Evolutionary conservation across 2,888 invertebrate genomes (phyloP).

Genomic region (Acanthosoma haemorrhoidale): DNA sequence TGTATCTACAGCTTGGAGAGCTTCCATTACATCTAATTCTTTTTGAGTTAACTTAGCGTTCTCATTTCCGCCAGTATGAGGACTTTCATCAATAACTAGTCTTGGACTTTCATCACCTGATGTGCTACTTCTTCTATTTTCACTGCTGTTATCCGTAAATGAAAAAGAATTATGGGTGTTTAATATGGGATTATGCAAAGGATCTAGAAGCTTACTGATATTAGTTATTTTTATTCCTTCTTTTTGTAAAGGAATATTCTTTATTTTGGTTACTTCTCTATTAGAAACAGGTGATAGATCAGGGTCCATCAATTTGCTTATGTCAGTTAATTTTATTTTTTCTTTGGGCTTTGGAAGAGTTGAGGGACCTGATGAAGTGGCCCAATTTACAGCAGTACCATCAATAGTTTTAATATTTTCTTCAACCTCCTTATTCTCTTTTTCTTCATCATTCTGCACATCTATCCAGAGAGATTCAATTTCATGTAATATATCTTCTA

Average conservation of each 20-base stretch:
- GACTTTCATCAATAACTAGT: slow-evolving; percentile 14
- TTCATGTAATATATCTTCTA: slow-evolving; percentile 19
- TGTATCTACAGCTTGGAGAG: slow-evolving; percentile 9
- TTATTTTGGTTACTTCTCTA: neutral
- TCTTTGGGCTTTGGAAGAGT: neutral
- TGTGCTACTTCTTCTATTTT: neutral
- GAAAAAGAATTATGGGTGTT: too few relatives aligned
- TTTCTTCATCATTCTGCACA: slow-evolving; percentile 19
- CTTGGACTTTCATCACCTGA: slow-evolving; percentile 4
- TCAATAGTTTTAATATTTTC: too few relatives aligned
- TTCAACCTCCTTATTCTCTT: neutral
- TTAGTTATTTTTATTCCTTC: slow-evolving; percentile 1
- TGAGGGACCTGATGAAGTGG: neutral
- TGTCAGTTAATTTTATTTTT: neutral
- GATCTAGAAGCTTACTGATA: neutral
- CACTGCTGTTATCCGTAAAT: neutral
- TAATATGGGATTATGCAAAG: neutral
- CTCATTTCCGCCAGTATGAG: neutral
- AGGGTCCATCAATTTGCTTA: neutral
- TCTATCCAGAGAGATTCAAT: slow-evolving; percentile 19
- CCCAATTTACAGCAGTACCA: neutral
- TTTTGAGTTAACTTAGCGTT: neutral
- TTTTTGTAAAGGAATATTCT: neutral
- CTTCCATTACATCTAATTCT: neutral
- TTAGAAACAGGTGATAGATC: neutral